A percentile compares a stretch with the other conserved stretches of the same genome.
phyloP scores from a whole-genome alignment of 2,888 invertebrate species.

The Aphodius sticticus region DNA sequence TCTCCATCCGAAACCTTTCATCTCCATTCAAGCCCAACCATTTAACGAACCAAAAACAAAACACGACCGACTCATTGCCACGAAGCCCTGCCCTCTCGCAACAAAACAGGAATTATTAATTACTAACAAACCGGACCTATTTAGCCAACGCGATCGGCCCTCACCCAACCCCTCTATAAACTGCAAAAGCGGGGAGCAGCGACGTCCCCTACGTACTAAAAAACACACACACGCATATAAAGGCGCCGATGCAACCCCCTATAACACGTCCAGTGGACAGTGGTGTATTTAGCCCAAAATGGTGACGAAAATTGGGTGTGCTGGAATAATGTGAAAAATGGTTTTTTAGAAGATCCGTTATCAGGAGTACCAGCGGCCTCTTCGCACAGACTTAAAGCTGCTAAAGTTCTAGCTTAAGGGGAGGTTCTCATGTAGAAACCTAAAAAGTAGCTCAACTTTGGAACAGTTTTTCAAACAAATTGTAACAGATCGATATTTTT shows the following conservation, averaged over 20 bases:
- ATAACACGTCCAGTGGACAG: background rate
- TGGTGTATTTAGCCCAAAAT: background rate
- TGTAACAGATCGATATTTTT: too few species aligned
- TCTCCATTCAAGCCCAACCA: too few species aligned
- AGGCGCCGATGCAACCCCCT: background rate
- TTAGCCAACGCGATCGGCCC: background rate
- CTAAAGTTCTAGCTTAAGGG: too few species aligned
- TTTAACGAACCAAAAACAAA: too few species aligned
- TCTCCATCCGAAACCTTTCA: too few species aligned
- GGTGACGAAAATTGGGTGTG: background rate
- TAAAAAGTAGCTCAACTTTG: too few species aligned
- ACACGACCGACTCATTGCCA: too few species aligned
- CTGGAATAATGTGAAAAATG: background rate
- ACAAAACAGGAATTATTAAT: background rate
- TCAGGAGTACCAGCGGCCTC: too few species aligned
- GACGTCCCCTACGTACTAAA: conserved; percentile 30
- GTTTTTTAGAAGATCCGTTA: too few species aligned
- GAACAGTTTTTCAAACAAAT: too few species aligned
- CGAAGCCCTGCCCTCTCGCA: background rate
- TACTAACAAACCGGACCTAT: background rate
- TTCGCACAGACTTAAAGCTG: too few species aligned
- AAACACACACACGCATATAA: conserved; percentile 29
- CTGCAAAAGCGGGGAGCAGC: background rate
- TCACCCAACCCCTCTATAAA: background rate
- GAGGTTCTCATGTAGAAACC: too few species aligned